Percentiles rank a stretch among this genome's conserved stretches.
These are phyloP conservation scores for Epirrita christyi DNA, from an alignment of 2,888 invertebrate genomes.

Conservation along the genomic window DNA sequence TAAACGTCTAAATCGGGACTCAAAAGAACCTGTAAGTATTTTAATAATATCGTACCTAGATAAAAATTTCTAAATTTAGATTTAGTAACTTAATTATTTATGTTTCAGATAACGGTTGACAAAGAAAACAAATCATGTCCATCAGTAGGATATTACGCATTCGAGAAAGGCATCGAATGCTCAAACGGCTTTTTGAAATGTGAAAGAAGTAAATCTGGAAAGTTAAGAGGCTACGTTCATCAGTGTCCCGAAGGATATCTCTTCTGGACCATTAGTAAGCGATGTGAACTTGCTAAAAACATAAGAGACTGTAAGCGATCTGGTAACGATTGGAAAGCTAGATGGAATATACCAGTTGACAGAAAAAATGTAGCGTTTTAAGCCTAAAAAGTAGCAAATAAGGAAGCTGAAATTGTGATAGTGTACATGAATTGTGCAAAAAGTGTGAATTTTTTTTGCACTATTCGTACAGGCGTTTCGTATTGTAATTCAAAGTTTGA, in stretches of 20 bases:
- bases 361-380: conserved; percentile 76
- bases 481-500: not conserved
- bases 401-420: conserved; percentile 43
- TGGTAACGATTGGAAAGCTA: conserved; percentile 67
- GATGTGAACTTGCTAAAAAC: conserved; percentile 88
- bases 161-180: conserved; percentile 87
- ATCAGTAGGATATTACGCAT: conserved; percentile 87
- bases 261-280: conserved; percentile 91
- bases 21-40: conserved; percentile 85
- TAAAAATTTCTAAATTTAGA: not conserved
- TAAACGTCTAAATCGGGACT: conserved; percentile 78
- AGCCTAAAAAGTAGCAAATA: conserved; percentile 12
- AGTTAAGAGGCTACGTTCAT: conserved; percentile 88
- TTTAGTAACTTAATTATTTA: conserved; percentile 6
- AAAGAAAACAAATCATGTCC: conserved; percentile 86
- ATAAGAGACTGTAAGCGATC: conserved; percentile 85
- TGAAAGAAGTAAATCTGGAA: conserved; percentile 72
- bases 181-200: conserved; percentile 90
- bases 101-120: conserved; percentile 86
- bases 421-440: conserved; percentile 36
- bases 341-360: conserved; percentile 85
- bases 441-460: conserved; percentile 18
- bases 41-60: conserved; percentile 1
- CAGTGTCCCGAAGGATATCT: conserved; percentile 91
- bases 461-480: not conserved